Conservation (phyloP, 2,888 invertebrate species). For the Leptopterna dolabrata region DNA sequence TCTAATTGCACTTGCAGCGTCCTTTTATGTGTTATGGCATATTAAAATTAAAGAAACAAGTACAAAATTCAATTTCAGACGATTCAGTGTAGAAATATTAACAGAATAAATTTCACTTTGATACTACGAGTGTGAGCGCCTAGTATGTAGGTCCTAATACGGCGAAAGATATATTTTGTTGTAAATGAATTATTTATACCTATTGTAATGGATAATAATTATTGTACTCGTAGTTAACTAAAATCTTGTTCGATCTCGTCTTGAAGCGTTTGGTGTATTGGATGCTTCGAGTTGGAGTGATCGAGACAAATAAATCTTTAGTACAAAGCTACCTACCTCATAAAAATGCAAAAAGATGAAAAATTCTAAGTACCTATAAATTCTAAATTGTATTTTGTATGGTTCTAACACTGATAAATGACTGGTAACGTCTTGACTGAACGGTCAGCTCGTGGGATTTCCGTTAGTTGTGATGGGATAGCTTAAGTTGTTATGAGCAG, state of each 20-base stretch:
- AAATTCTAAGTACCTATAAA: not conserved
- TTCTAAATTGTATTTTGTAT: not conserved
- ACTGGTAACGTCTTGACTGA: not conserved
- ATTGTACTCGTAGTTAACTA: not conserved
- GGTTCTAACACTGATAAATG: not conserved
- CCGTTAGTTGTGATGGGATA: too few relatives aligned
- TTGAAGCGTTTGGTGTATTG: not conserved
- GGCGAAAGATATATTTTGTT: not conserved
- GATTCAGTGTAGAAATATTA: not conserved
- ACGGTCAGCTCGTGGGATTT: not conserved
- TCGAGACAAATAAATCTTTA: conserved; percentile 57
- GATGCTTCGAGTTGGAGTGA: not conserved
- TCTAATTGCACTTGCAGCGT: too few relatives aligned
- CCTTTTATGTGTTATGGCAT: not conserved
- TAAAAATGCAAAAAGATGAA: not conserved
- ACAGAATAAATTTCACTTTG: not conserved
- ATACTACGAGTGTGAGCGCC: not conserved
- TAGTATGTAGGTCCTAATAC: not conserved
- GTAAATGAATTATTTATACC: not conserved
- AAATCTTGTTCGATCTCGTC: not conserved
- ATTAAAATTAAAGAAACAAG: not conserved
- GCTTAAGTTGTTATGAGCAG: too few relatives aligned
- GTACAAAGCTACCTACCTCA: conserved; percentile 64
- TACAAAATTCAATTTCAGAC: not conserved
- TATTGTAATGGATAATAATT: not conserved